Percentiles rank a stretch among this genome's conserved stretches.
Conservation (phyloP, 2,797 vertebrate species). For the Carcharodon carcharias region DNA sequence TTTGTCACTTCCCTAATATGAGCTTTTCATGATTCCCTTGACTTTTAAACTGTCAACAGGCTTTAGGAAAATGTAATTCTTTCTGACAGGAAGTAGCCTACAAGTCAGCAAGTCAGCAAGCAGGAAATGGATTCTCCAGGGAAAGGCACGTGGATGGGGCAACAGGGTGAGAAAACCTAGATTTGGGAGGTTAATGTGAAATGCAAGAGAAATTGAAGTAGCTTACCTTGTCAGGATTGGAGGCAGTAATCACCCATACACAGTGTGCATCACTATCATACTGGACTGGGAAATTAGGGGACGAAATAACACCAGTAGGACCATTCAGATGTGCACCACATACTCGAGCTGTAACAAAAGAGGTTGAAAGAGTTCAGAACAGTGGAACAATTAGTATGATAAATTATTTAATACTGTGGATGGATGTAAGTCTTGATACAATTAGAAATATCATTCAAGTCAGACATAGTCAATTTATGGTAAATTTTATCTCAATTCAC, state of each 20-base stretch:
- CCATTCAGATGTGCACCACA: conserved; percentile 84
- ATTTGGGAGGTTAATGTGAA: neutral
- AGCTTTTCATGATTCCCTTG: neutral
- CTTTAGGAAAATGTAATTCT: neutral
- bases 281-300: conserved; percentile 94
- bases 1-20: neutral
- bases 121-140: no score
- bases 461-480: neutral
- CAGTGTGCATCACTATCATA: conserved; percentile 98
- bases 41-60: neutral
- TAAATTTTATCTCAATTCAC: neutral
- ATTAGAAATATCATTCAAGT: conserved; percentile 17
- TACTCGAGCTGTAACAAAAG: conserved; percentile 74
- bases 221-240: conserved; percentile 81
- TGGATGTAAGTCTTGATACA: neutral
- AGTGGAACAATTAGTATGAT: neutral
- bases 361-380: neutral
- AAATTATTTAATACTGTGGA: neutral
- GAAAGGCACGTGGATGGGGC: neutral
- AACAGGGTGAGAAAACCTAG: neutral
- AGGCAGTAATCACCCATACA: conserved; percentile 89
- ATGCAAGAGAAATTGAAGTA: neutral
- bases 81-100: neutral
- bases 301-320: conserved; percentile 84
- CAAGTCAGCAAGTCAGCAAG: neutral